Evolutionary conservation across 2,888 invertebrate species (phyloP).

Genomic region (Mylabris sibirica): DNA sequence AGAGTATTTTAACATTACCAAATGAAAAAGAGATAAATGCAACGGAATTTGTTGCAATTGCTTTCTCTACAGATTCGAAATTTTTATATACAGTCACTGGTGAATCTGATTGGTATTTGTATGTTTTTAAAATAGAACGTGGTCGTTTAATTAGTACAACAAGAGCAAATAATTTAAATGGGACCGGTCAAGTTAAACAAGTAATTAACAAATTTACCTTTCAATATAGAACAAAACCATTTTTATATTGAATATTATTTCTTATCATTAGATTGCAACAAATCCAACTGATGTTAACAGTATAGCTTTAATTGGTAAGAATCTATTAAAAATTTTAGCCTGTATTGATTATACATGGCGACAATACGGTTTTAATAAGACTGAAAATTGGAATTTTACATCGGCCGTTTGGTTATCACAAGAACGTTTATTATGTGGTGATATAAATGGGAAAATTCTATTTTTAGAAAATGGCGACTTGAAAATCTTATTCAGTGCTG

Average conservation of each 20-base stretch:
- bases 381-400: slow-evolving; percentile 77
- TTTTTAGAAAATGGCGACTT: slow-evolving; percentile 87
- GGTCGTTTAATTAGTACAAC: slow-evolving; percentile 79
- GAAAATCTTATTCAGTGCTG: slow-evolving; percentile 71
- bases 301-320: slow-evolving; percentile 71
- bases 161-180: slow-evolving; percentile 75
- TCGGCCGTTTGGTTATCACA: slow-evolving; percentile 83
- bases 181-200: slow-evolving; percentile 71
- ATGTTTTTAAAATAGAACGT: slow-evolving; percentile 84
- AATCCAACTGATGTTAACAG: slow-evolving; percentile 81
- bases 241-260: slow-evolving; percentile 37
- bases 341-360: slow-evolving; percentile 81
- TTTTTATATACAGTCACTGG: slow-evolving; percentile 81
- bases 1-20: slow-evolving; percentile 68
- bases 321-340: slow-evolving; percentile 77
- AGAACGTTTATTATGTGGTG: slow-evolving; percentile 85
- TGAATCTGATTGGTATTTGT: slow-evolving; percentile 82
- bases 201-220: slow-evolving; percentile 52
- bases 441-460: slow-evolving; percentile 76
- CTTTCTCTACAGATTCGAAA: slow-evolving; percentile 84
- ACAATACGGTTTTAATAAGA: slow-evolving; percentile 84
- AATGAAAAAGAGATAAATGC: slow-evolving; percentile 61
- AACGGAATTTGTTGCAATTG: slow-evolving; percentile 71
- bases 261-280: slow-evolving; percentile 70
- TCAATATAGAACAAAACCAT: background rate